A percentile compares a stretch with the other conserved stretches of the same genome.
phyloP scores from a whole-genome alignment of 2,113 vertebrate species.

The Mormoops blainvillei region DNA sequence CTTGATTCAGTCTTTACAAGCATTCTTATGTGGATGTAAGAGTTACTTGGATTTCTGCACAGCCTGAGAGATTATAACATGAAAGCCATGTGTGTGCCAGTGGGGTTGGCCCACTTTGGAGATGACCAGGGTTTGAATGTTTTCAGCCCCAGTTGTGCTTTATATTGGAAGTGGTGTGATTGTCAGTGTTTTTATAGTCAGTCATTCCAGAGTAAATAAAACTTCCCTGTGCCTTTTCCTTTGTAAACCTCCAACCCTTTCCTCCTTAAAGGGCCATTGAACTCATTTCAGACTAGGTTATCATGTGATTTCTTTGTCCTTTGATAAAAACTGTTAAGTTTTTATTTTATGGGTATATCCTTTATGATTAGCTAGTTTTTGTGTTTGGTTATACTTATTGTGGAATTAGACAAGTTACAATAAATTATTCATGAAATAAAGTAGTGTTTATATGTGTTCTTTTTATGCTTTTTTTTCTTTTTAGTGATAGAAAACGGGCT shows the following conservation, averaged over 20 bases:
- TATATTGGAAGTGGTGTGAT: neutral
- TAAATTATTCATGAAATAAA: slow-evolving; percentile 24
- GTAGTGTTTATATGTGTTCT: slow-evolving; percentile 35
- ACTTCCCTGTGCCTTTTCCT: neutral
- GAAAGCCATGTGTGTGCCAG: neutral
- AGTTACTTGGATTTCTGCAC: neutral
- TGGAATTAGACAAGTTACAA: slow-evolving; percentile 15
- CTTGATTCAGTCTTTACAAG: neutral
- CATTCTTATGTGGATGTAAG: neutral
- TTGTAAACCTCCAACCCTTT: neutral
- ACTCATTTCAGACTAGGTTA: neutral
- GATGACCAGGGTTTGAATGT: neutral
- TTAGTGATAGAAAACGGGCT: slow-evolving; percentile 87
- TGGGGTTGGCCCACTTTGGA: neutral
- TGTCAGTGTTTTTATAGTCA: neutral
- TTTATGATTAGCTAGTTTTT: slow-evolving; percentile 9
- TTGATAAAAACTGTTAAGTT: neutral
- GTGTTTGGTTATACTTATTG: neutral
- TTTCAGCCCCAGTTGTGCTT: neutral
- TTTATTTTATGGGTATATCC: neutral
- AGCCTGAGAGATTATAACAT: neutral
- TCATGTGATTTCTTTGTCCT: neutral
- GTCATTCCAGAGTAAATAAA: neutral
- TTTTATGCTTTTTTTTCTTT: slow-evolving; percentile 66
- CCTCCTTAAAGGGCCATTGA: neutral